These are phyloP conservation scores for Rattus rattus DNA, from an alignment of 2,113 vertebrate genomes.

Conservation along the genomic window DNA sequence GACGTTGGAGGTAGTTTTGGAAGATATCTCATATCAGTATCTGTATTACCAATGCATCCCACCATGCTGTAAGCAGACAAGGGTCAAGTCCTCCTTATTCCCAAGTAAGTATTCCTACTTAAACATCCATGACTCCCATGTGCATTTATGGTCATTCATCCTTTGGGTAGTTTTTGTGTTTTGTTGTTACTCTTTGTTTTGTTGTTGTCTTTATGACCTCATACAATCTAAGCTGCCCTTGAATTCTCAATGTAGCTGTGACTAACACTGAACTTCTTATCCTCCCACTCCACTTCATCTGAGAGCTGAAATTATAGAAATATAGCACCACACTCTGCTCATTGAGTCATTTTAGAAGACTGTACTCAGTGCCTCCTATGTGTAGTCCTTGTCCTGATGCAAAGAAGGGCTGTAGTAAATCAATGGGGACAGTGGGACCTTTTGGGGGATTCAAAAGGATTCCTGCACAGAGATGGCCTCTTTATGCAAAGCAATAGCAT, in stretches of 20 bases:
- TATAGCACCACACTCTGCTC: neutral
- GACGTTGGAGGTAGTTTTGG: neutral
- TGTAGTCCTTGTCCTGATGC: neutral
- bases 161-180: neutral
- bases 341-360: slow-evolving; percentile 41
- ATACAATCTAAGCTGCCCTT: neutral
- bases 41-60: neutral
- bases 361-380: neutral
- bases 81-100: neutral
- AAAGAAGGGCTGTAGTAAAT: neutral
- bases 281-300: neutral
- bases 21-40: neutral
- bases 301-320: neutral
- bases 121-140: neutral
- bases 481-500: slow-evolving; percentile 30
- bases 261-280: neutral
- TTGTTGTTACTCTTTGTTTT: neutral
- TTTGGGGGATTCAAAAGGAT: neutral
- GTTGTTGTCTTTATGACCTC: neutral
- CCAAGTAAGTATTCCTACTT: neutral
- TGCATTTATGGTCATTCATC: neutral
- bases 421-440: neutral
- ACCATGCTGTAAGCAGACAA: neutral
- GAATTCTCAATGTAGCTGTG: neutral
- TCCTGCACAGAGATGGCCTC: neutral